Percentiles rank a stretch among this genome's conserved stretches.
phyloP scores from a whole-genome alignment of 1,140 invertebrate genomes.

The Microplitis mediator region DNA sequence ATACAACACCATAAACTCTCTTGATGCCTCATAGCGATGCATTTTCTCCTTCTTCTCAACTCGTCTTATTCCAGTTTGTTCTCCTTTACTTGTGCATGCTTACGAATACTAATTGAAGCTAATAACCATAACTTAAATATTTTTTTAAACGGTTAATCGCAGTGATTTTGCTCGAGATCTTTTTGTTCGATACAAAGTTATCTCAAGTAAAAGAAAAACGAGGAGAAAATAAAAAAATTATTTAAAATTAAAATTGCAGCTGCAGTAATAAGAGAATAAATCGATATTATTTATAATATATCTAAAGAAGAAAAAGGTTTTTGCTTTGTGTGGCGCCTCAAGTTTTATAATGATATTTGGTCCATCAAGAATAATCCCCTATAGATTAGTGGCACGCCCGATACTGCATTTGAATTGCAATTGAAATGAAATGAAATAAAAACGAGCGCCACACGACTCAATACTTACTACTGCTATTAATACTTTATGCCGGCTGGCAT shows the following conservation, averaged over 20 bases:
- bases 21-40: not conserved
- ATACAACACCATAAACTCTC: not conserved
- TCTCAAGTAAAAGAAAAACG: no score
- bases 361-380: conserved; percentile 2
- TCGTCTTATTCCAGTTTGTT: not conserved
- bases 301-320: not conserved
- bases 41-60: not conserved
- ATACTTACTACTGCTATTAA: not conserved
- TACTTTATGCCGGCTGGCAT: not conserved
- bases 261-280: not conserved
- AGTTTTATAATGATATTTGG: not conserved
- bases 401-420: conserved; percentile 36
- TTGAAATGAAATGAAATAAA: conserved; percentile 37
- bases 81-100: conserved; percentile 5
- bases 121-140: conserved; percentile 11
- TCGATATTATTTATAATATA: not conserved
- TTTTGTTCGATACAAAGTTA: not conserved
- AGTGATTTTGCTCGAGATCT: conserved; percentile 6
- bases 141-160: conserved; percentile 13
- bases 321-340: conserved; percentile 5
- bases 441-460: conserved; percentile 11
- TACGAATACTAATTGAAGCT: conserved; percentile 23
- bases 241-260: not conserved
- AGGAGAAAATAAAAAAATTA: no score
- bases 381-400: not conserved